A percentile compares a stretch with the other conserved stretches of the same genome.
These are phyloP conservation scores for Seriola quinqueradiata DNA, from an alignment of 2,113 vertebrate species.

Conservation along the genomic window DNA sequence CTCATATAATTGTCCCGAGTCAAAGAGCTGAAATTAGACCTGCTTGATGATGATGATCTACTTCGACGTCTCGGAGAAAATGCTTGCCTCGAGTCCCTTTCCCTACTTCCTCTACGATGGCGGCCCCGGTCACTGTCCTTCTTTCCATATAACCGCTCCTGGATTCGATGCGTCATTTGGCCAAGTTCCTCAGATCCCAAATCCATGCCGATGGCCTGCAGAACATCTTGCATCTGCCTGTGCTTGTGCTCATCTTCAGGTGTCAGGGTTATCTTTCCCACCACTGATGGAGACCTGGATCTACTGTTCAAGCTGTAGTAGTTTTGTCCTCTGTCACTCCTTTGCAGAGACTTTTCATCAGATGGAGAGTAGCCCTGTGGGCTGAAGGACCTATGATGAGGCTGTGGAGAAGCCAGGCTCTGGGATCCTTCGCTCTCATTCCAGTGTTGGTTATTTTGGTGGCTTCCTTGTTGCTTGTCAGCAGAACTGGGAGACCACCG, in stretches of 20 bases:
- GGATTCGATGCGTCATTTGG: conserved; percentile 77
- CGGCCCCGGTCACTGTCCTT: conserved; percentile 35
- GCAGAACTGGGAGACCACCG: conserved; percentile 12
- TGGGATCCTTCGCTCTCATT: conserved; percentile 7
- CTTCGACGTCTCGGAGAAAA: conserved; percentile 34
- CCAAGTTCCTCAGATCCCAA: conserved; percentile 77
- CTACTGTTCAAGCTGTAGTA: conserved; percentile 15
- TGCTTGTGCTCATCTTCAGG: conserved; percentile 69
- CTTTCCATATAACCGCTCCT: conserved; percentile 77
- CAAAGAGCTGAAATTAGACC: conserved; percentile 48
- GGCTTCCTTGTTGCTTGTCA: conserved; percentile 11
- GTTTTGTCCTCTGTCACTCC: background rate
- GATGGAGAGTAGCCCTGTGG: conserved; percentile 15
- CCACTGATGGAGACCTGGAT: conserved; percentile 45
- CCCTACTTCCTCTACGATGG: background rate
- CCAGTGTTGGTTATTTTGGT: conserved; percentile 30
- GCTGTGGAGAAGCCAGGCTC: conserved; percentile 1
- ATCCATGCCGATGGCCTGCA: conserved; percentile 78
- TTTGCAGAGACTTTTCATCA: conserved; percentile 21
- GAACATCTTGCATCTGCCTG: conserved; percentile 70
- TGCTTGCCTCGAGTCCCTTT: background rate
- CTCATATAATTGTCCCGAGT: conserved; percentile 7
- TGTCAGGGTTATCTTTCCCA: conserved; percentile 14
- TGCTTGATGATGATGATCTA: conserved; percentile 57
- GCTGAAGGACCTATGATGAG: conserved; percentile 10